Base-by-base conservation (phyloP, 2,113 vertebrate species). In the Mastomys natalensis region DNA sequence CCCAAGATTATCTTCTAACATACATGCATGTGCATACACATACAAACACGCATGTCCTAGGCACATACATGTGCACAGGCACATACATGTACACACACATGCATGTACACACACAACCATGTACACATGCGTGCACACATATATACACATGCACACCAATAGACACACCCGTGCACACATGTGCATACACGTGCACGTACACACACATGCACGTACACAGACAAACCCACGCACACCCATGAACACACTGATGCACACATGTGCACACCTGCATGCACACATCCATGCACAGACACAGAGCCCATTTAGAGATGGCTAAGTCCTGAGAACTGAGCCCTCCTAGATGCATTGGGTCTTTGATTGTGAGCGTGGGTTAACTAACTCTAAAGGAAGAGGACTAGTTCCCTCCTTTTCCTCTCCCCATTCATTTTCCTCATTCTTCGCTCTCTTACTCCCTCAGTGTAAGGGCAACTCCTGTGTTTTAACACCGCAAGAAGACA, bases 151-250 rank as follows among this genome's bases (percentile, higher is more conserved):
- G 10, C 24, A 51, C 29, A 74, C n/a, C 9, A 24, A 45, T 2
- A 2, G 11, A 2, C 40, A 31, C 7, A 12, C 21, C 2, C 3
- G 5, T 15, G 13, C 43, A 31, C 24, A 31, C 43, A 48, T 4
- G 4, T 24, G 2, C 40, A 26, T 21, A 43, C 4, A 26, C 2
- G 6, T 3, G 45, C 12, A 48, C 13, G 29, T 13, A 76, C 13
- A 48, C 13, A 51, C 5, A 77, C 24, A 48, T 17, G 3, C 26
- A 77, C 7, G 7, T 3, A 34, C 66, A 68, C 66, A 68, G 11
- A 68, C 22, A 62, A 24, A 24, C 60, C 7, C 22, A 24, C 3
- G 19, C 8, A 22, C 66, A 70, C 7, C 66, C 66, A 68, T 68
- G 48, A 7, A 51, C 45, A 51, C 26, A 29, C 45, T 0, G 0